Percentiles rank a stretch among this genome's conserved stretches.
Conservation (phyloP, 2,113 vertebrate genomes). For the Ceyx margarethae region DNA sequence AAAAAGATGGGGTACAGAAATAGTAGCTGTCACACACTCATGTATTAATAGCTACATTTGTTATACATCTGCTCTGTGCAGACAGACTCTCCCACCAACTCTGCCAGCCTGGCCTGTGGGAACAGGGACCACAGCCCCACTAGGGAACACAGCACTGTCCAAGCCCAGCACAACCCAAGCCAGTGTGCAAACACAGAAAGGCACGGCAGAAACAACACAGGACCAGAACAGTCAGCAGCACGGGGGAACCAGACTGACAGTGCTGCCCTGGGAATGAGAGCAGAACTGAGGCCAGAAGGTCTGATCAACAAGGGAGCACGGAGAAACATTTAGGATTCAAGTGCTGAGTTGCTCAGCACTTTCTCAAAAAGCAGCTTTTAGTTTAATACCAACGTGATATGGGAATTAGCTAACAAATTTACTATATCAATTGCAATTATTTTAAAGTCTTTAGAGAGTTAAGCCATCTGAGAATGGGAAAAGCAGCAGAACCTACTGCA, state of each 20-base stretch:
- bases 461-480: not conserved
- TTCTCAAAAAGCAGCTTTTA: not conserved
- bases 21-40: constrained; percentile 15
- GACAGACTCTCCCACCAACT: constrained; percentile 32
- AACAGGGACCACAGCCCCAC: not conserved
- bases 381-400: not conserved
- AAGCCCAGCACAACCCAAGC: not conserved
- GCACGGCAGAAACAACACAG: not conserved
- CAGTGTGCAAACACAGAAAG: not conserved
- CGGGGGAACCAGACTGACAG: constrained; percentile 25
- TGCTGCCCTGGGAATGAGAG: not conserved
- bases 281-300: constrained; percentile 14
- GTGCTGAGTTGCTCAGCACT: not conserved
- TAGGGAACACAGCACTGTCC: not conserved
- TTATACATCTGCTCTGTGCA: constrained; percentile 18
- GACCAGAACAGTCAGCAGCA: not conserved
- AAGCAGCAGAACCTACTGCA: not conserved
- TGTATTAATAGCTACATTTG: constrained; percentile 47
- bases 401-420: constrained; percentile 36
- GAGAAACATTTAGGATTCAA: not conserved
- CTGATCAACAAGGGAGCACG: not conserved
- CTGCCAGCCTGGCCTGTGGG: constrained; percentile 31
- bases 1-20: constrained; percentile 26
- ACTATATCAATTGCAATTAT: not conserved
- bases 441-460: not conserved